A percentile compares a stretch with the other conserved stretches of the same genome.
These are phyloP conservation scores for Pimephales promelas DNA, from an alignment of 2,113 vertebrate species.

Conservation along the genomic window DNA sequence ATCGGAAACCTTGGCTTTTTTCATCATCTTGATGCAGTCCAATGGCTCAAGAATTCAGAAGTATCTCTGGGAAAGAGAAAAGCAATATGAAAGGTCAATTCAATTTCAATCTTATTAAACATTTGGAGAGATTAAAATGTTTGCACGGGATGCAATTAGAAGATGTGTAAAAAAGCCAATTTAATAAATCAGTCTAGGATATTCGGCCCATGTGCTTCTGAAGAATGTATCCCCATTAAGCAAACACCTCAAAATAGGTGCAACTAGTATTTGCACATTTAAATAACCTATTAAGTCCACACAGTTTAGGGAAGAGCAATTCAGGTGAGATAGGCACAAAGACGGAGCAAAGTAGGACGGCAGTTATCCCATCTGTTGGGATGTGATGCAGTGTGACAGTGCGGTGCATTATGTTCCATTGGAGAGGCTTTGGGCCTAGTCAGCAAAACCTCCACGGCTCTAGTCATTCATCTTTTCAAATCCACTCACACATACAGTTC, in stretches of 20 bases:
- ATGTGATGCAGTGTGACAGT: conserved; percentile 50
- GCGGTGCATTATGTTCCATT: conserved; percentile 41
- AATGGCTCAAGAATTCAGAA: conserved; percentile 36
- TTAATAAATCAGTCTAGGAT: not conserved
- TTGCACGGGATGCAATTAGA: conserved; percentile 4
- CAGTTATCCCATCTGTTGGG: conserved; percentile 13
- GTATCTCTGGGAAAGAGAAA: conserved; percentile 5
- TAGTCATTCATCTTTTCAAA: conserved; percentile 45
- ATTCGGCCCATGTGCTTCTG: not conserved
- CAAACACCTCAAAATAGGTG: not conserved
- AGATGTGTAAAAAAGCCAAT: not conserved
- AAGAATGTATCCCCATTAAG: not conserved
- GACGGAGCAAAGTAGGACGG: not conserved
- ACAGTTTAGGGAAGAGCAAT: not conserved
- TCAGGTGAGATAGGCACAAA: conserved; percentile 2
- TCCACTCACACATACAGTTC: conserved; percentile 34
- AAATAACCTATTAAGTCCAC: not conserved
- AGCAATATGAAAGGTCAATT: conserved; percentile 33
- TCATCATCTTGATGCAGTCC: conserved; percentile 57
- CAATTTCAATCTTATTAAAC: conserved; percentile 19
- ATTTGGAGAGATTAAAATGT: conserved; percentile 13
- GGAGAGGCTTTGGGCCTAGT: conserved; percentile 31
- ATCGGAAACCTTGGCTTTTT: conserved; percentile 72
- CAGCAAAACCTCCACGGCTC: conserved; percentile 39
- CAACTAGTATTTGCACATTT: not conserved